Conservation (phyloP, 2,797 vertebrate genomes). For the Distichodus sexfasciatus region DNA sequence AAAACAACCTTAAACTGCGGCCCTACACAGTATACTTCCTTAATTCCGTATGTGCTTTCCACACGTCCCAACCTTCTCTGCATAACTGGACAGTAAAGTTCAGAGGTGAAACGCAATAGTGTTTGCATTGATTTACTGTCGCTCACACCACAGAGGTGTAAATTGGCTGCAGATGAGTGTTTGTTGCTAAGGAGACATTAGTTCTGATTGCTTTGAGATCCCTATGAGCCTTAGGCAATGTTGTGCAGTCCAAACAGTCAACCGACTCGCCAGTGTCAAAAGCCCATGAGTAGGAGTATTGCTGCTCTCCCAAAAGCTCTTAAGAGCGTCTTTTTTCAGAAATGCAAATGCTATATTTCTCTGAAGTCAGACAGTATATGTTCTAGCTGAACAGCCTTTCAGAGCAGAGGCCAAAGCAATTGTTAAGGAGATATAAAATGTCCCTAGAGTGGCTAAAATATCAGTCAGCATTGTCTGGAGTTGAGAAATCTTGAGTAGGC, state of each 20-base stretch:
- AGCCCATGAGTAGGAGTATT: neutral
- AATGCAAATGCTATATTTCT: neutral
- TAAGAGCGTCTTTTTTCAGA: neutral
- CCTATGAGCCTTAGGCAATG: slow-evolving; percentile 35
- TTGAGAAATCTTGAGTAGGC: too few species aligned
- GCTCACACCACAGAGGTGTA: slow-evolving; percentile 43
- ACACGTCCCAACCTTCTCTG: too few species aligned
- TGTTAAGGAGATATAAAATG: too few species aligned
- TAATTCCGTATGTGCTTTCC: too few species aligned
- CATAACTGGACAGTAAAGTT: slow-evolving; percentile 42
- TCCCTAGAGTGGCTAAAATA: neutral
- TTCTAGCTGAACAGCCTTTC: neutral
- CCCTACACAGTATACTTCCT: too few species aligned
- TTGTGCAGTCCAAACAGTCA: slow-evolving; percentile 37
- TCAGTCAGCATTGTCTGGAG: too few species aligned
- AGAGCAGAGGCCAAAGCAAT: neutral
- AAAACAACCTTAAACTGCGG: too few species aligned
- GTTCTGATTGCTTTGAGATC: slow-evolving; percentile 45
- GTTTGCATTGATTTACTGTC: slow-evolving; percentile 62
- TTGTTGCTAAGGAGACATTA: slow-evolving; percentile 59
- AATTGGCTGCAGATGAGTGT: slow-evolving; percentile 47
- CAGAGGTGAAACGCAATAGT: slow-evolving; percentile 33
- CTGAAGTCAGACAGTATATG: neutral
- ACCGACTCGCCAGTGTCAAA: neutral
- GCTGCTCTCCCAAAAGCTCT: neutral